Evolutionary conservation across 35 echinoderm and acorn worm genomes (phyloP), one percentile per base, ranked within the genome.

Genomic region (Acanthaster planci): DNA sequence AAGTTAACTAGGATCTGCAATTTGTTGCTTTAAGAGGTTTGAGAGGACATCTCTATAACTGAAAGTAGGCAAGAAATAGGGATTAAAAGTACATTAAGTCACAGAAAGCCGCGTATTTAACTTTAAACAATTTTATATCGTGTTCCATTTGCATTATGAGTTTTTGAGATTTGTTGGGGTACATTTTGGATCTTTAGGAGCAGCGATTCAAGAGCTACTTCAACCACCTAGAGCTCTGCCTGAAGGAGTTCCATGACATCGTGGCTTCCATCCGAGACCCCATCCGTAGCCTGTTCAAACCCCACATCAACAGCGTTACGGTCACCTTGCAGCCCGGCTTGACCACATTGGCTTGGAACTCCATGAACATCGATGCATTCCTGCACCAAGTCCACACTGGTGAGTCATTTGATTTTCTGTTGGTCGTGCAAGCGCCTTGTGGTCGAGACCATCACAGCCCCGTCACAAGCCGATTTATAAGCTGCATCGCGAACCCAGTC

Each of bases 281-380:
- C 7, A 81, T 98, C 51, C 88, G 82, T 9, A 50, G 55, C 36
- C 84, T 98, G 80, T 98, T 98, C 82, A 83, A 76, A 52, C 40
- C 91, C 42, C 95, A 98, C 51, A 88, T 90, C 52, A 68, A 68
- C 14, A 77, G 80, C 39, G 95, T 98, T 15, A 84, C 83, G 34
- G 88, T 91, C 84, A 81, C 95, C 47, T 51, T 98, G 18, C 95
- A 94, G 55, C 95, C 91, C 3, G 91, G 95, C n/a, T 64, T 98
- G 27, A 89, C 88, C 17, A 90, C 95, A 0, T 79, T 98, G 26
- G 95, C 95, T 1, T 94, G 95, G 95, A 98, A 94, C 56, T 94
- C 95, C 22, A 98, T 98, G 95, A 98, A 98, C 32, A 98, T 98
- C 55, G 95, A 98, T 89, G 95, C 95, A 21, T 98, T 98, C 84